Base-by-base conservation (phyloP, 1,140 invertebrate genomes). In the Achroia grisella region DNA sequence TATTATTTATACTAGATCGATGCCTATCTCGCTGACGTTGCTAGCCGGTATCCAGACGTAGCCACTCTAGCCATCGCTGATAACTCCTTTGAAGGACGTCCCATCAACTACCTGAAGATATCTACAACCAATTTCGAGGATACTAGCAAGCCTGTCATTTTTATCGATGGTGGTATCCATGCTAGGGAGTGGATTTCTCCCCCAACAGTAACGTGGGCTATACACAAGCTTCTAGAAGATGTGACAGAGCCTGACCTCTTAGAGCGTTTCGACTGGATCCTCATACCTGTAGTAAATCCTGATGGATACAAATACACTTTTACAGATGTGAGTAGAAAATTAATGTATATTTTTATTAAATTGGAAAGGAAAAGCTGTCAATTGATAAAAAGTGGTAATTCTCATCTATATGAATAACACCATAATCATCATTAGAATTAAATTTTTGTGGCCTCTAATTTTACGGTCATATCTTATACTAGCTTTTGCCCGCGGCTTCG, bases 111-210 rank as follows among this genome's bases (percentile, higher is more conserved):
- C 34, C 75, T 87, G 8, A 28, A 71, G 30, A 62, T 71, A n/a
- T 52, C 62, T 13, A 57, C 48, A 23, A 57, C 57, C 8, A 64
- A 56, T 15, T 67, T 58, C 33, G 32, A 58, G 14, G 52, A 70
- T 36, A 13, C 17, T 1, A 52, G 39, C 23, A 80, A 78, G 39
- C 70, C 71, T 0, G 39, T 71, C 9, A 60, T 78, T 6, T 52
- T 78, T 5, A 52, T 79, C 0, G 71, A 85, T 28, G 67, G 36
- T 10, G 70, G 62, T 9, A 76, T 85, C 4, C 89, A 91, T 64
- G 87, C 88, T 1, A 68, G 90, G 23, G 90, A 91, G 73, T 91
- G 90, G 89, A 88, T 90, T n/a, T 63, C 87, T 6, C 79, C 85
- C 1, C 82, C 88, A 0, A 71, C 80, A 0, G 82, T 80, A 2